Percentiles rank a stretch among this genome's conserved stretches.
Conservation (phyloP, 1,140 invertebrate genomes). For the Zaprionus camerounensis region DNA sequence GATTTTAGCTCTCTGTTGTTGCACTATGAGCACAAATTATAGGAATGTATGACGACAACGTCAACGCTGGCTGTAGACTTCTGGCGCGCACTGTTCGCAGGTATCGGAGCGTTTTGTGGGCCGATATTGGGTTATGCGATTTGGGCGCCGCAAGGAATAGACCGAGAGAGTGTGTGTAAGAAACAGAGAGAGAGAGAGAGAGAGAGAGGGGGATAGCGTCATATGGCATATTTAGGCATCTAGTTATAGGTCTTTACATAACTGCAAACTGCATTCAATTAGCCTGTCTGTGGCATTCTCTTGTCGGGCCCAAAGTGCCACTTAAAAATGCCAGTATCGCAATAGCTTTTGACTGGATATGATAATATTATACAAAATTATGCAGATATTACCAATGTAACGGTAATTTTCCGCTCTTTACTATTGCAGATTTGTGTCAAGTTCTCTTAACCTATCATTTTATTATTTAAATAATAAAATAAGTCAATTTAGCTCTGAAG, state of each 20-base stretch:
- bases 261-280: conserved; percentile 48
- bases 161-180: conserved; percentile 1
- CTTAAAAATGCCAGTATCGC: not conserved
- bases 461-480: not conserved
- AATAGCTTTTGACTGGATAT: not conserved
- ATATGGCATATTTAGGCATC: conserved; percentile 68
- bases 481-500: not conserved
- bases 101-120: conserved; percentile 53
- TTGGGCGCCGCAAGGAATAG: conserved; percentile 42
- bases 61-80: conserved; percentile 45
- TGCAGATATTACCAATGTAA: not conserved
- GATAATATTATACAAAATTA: not conserved
- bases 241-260: conserved; percentile 71
- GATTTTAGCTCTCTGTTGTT: conserved; percentile 58
- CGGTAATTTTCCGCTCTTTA: not conserved
- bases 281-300: conserved; percentile 55
- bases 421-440: not conserved
- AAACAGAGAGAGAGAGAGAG: not conserved
- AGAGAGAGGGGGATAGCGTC: not conserved
- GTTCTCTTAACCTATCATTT: not conserved
- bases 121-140: conserved; percentile 27
- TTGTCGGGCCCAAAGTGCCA: conserved; percentile 11
- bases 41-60: conserved; percentile 52
- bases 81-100: conserved; percentile 45
- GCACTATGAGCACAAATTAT: conserved; percentile 67